Conservation (phyloP, 2,888 invertebrate species). For the Drosophila yooni region DNA sequence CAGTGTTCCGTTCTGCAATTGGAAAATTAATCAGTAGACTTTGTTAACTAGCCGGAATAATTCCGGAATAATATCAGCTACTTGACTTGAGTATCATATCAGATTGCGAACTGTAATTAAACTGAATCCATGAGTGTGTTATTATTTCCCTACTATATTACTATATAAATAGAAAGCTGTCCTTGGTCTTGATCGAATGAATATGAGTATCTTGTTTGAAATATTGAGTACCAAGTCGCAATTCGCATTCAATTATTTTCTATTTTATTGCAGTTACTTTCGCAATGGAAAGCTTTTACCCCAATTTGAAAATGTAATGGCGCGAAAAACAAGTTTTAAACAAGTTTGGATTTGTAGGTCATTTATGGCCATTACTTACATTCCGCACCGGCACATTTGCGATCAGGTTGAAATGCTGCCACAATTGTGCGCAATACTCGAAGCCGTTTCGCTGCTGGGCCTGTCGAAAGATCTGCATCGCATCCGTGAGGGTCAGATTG, state of each 20-base stretch:
- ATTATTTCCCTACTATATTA: too few relatives aligned
- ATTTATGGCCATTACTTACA: constrained; percentile 85
- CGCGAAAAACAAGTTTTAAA: constrained; percentile 10
- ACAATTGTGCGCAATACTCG: constrained; percentile 85
- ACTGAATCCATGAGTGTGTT: too few relatives aligned
- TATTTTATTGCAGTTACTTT: constrained; percentile 1
- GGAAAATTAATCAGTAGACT: background rate
- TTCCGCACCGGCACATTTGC: constrained; percentile 89
- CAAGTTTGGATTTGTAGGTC: constrained; percentile 38
- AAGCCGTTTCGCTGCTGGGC: constrained; percentile 85
- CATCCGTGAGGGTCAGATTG: constrained; percentile 86
- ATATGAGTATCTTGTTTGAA: too few relatives aligned
- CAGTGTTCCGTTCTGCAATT: constrained; percentile 87
- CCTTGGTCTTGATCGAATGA: too few relatives aligned
- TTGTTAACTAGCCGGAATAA: background rate
- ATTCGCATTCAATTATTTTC: background rate
- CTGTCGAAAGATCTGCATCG: constrained; percentile 85
- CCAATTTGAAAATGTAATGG: background rate
- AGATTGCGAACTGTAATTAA: background rate
- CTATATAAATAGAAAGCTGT: background rate
- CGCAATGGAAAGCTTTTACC: background rate
- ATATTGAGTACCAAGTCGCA: background rate
- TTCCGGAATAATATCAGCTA: background rate
- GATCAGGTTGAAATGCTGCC: constrained; percentile 88
- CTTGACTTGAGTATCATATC: background rate